Base-by-base conservation (phyloP, 1,140 invertebrate species). In the Drosophila jambulina region DNA sequence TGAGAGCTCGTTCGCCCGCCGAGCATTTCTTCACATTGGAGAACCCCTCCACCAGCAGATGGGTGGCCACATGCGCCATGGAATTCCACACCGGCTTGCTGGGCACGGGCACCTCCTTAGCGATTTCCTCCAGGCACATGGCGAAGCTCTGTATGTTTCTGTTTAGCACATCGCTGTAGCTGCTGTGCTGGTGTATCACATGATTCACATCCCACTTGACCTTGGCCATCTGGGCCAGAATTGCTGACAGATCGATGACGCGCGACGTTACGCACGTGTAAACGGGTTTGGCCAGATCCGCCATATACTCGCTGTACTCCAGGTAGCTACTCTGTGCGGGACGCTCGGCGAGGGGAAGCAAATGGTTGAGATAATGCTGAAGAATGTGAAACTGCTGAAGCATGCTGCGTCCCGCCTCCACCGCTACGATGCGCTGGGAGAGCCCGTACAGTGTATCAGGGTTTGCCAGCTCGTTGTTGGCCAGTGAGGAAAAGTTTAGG, bases 141-240 rank as follows among this genome's bases (percentile, higher is more conserved):
- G 95, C 95, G 91, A 98, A 96, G n/a, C 95, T 93, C 93, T 97
- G 96, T 43, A 98, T 94, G 82, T 97, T 96, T 78, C 95, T 88
- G 67, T 96, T 93, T 65, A 97, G 93, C 77, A 95, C 94, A 87
- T 97, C 96, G 21, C 97, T 96, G 93, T 99, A 99, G 13, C 94
- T 93, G 91, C 97, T 99, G 91, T 99, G 99, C 82, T 99, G 97
- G 25, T 97, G 98, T 94, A 98, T 98, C 0, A 99, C 97, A 88
- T 99, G 98, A 91, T 96, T 96, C 0, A 99, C 95, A 92, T 99
- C 98, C 99, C 99, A 99, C 92, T 98, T 97, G 3, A 99, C 98
- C 93, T 96, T 96, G 6, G 95, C 95, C 96, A 99, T 99, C n/a
- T 95, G 94, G 51, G 95, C 94, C 10, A 99, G 93, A 56, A 98